Conservation (phyloP, 2,888 invertebrate genomes). For the Campaea margaritaria region DNA sequence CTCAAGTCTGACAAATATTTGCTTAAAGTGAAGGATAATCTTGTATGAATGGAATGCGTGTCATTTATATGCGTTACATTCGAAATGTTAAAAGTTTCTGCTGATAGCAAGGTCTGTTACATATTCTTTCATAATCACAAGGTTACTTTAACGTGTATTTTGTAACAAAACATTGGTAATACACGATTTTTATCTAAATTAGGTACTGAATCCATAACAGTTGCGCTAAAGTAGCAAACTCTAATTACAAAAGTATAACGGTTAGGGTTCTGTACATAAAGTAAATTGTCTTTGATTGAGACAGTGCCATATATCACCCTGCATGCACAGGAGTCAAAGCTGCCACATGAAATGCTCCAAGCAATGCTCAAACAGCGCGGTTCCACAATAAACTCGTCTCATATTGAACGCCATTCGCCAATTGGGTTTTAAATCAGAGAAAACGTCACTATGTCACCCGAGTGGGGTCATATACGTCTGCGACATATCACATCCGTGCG, state of each 20-base stretch:
- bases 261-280: too few species aligned
- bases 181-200: conserved; percentile 4
- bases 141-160: conserved; percentile 11
- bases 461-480: conserved; percentile 59
- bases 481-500: conserved; percentile 59
- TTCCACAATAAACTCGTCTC: conserved; percentile 14
- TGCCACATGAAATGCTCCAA: conserved; percentile 5
- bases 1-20: conserved; percentile 35
- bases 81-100: conserved; percentile 23
- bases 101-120: conserved; percentile 31
- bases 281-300: too few species aligned
- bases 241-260: too few species aligned
- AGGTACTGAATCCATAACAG: neutral
- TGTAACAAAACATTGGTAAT: conserved; percentile 13
- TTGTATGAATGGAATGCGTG: conserved; percentile 22
- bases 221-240: too few species aligned
- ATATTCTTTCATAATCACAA: conserved; percentile 31
- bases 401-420: conserved; percentile 23
- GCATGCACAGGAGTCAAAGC: neutral
- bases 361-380: neutral
- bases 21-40: conserved; percentile 35
- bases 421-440: conserved; percentile 43
- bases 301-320: conserved; percentile 1
- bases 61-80: conserved; percentile 27
- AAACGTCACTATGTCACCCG: conserved; percentile 53